These are phyloP conservation scores for Liasis olivaceus DNA, from an alignment of 2,797 vertebrate species.

Conservation along the genomic window DNA sequence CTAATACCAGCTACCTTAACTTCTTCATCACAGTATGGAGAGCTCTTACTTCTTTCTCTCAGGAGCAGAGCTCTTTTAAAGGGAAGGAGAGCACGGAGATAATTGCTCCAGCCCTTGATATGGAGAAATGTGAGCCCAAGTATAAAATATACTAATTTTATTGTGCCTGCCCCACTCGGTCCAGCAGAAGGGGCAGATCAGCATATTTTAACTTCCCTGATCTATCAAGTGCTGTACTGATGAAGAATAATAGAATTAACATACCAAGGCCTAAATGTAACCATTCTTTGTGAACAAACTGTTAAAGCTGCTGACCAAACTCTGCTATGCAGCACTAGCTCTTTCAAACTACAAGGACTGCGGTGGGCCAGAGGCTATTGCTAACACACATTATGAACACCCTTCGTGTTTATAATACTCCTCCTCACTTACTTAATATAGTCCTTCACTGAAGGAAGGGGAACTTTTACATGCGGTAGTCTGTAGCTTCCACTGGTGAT, in stretches of 20 bases:
- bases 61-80: neutral
- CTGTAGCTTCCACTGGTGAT: neutral
- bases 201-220: neutral
- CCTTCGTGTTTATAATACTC: neutral
- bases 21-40: neutral
- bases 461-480: neutral
- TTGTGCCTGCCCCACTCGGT: too few relatives aligned
- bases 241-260: neutral
- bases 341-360: neutral
- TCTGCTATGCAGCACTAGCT: neutral
- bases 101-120: neutral
- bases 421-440: neutral
- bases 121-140: neutral
- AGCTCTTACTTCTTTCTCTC: neutral
- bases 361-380: neutral
- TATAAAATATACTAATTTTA: too few relatives aligned
- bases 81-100: neutral
- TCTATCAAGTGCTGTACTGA: neutral
- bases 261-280: neutral
- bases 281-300: neutral
- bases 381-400: neutral
- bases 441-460: neutral
- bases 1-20: neutral
- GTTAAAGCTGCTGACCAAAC: neutral
- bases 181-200: neutral